These are phyloP conservation scores for Oncopodura yosiiana DNA, from an alignment of 1,140 invertebrate species.

Conservation along the genomic window DNA sequence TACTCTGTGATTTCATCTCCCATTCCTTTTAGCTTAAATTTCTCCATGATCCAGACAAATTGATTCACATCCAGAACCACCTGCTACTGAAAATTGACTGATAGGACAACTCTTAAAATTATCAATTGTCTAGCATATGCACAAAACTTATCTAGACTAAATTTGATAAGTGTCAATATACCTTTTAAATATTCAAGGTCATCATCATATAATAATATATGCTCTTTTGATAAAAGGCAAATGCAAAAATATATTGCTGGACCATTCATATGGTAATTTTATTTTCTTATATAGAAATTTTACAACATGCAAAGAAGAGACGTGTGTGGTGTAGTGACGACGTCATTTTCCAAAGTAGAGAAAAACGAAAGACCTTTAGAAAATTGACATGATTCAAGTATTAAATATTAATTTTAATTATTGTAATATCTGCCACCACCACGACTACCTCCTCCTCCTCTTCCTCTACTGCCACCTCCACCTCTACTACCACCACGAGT, in stretches of 20 bases:
- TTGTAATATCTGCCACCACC: slow-evolving; percentile 2
- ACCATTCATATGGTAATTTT: too few relatives aligned
- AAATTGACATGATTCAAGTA: background rate
- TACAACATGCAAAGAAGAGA: too few relatives aligned
- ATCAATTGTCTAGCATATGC: background rate
- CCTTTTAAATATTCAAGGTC: background rate
- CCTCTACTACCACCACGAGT: background rate
- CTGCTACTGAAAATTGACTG: background rate
- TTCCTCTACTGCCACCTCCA: background rate
- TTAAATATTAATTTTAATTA: background rate
- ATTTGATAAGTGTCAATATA: slow-evolving; percentile 21
- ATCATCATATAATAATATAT: too few relatives aligned
- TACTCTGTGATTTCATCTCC: slow-evolving; percentile 32
- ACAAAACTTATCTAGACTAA: background rate
- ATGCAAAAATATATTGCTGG: too few relatives aligned
- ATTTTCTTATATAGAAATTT: too few relatives aligned
- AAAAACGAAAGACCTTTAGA: background rate
- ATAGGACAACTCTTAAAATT: background rate
- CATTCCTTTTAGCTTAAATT: slow-evolving; percentile 12
- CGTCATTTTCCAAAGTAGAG: background rate
- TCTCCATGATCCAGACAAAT: background rate
- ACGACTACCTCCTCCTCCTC: background rate
- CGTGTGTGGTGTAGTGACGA: background rate
- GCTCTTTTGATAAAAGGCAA: too few relatives aligned
- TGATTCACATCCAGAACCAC: background rate